phyloP scores from a whole-genome alignment of 2,113 vertebrate species.

The Acrocephalus arundinaceus region DNA sequence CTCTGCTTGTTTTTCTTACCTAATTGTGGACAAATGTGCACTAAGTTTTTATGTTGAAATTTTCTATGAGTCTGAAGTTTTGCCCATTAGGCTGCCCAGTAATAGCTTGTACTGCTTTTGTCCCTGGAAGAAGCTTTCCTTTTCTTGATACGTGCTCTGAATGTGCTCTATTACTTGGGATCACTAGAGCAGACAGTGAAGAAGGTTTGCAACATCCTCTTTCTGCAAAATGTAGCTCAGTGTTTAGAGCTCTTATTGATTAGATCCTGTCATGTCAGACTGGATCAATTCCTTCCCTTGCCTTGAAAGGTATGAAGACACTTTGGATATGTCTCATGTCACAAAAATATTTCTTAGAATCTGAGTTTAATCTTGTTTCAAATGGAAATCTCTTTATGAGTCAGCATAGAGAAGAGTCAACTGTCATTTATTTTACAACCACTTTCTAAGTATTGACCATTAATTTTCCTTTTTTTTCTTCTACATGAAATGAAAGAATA shows the following conservation, averaged over 20 bases:
- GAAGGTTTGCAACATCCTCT: neutral
- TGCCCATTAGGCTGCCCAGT: neutral
- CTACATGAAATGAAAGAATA: neutral
- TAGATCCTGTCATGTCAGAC: neutral
- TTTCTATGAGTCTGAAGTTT: neutral
- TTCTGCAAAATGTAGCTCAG: neutral
- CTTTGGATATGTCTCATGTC: neutral
- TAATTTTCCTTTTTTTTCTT: neutral
- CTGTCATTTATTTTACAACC: neutral
- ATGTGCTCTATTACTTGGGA: neutral
- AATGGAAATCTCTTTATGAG: neutral
- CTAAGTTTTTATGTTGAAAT: neutral
- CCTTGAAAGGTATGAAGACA: neutral
- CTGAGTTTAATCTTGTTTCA: neutral
- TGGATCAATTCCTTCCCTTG: neutral
- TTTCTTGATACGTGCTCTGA: neutral
- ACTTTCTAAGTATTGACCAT: neutral
- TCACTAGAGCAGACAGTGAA: neutral
- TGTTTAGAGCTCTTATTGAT: constrained; percentile 3
- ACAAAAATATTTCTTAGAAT: constrained; percentile 1
- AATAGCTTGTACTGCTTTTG: neutral
- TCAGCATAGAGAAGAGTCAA: neutral
- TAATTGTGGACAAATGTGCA: neutral
- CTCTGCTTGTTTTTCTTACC: neutral
- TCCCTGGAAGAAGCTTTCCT: neutral